Base-by-base conservation (phyloP, 2,113 vertebrate genomes). In the Corydoras maculifer region DNA sequence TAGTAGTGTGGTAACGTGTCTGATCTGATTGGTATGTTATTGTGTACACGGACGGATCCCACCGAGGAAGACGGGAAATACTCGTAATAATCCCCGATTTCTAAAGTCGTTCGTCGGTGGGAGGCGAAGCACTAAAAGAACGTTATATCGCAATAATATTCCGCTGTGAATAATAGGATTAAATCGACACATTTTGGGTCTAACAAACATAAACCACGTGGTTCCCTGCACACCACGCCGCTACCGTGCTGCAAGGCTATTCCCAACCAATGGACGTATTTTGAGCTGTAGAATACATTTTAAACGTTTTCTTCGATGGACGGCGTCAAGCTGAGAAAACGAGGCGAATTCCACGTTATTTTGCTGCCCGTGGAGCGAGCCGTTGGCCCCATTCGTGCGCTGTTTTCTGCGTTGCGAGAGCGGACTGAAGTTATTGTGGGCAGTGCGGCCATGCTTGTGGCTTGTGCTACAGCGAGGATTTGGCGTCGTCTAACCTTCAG, bases 141-240 rank as follows among this genome's bases (percentile, higher is more conserved):
- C 14, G 35, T 32, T 2, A 32, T 75, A 53, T 10, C 15, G 6
- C 4, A 2, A n/a, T 3, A 62, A 2, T 15, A 57, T 76, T 77
- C 77, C 65, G 85, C 68, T 43, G 65, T 65, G 66, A 76, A 79
- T 91, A 90, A 82, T 55, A 50, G 65, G 69, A 81, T 60, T 75
- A 89, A 91, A 89, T 85, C 81, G 80, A 79, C 77, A 86, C 73
- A 87, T 91, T 93, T 87, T 83, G 87, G 85, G 85, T 86, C 86
- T 86, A 90, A 89, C 91, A 93, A 94, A 93, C 92, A 94, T 13
- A 88, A 93, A 92, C 92, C 93, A 94, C 93, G 93, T 94, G 93
- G 91, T 93, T 89, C 77, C 84, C 79, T 77, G 84, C 88, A 83
- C 88, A 82, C 87, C 90, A 89, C 77, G 91, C 90, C 87, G 85